Conservation (phyloP, 2,888 invertebrate genomes). For the Geotrupes spiniger region DNA sequence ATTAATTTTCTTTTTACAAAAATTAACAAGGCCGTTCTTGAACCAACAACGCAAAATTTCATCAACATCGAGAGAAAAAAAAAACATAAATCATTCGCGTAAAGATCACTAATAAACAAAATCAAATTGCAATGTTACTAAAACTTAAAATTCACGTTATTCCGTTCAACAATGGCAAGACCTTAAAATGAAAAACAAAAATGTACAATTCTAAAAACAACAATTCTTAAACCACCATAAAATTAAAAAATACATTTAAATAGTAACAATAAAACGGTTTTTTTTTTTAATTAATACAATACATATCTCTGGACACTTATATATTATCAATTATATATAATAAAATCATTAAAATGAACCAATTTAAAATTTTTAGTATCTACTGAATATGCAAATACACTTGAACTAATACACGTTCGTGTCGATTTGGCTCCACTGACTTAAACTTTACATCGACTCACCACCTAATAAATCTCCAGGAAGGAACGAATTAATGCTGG, state of each 20-base stretch:
- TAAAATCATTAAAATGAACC: constrained; percentile 20
- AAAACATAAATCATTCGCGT: constrained; percentile 26
- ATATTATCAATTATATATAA: constrained; percentile 10
- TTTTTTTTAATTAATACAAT: constrained; percentile 29
- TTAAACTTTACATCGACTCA: constrained; percentile 71
- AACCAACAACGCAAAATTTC: constrained; percentile 4
- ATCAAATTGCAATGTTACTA: neutral
- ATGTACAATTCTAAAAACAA: constrained; percentile 29
- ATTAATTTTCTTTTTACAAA: neutral
- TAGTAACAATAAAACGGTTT: constrained; percentile 30
- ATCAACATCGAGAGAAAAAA: constrained; percentile 16
- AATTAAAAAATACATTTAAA: constrained; percentile 28
- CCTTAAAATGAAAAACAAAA: constrained; percentile 21
- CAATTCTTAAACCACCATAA: constrained; percentile 27
- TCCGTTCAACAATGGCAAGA: neutral
- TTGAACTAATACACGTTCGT: constrained; percentile 3
- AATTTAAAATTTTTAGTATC: constrained; percentile 4
- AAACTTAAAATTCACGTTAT: neutral
- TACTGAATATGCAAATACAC: constrained; percentile 19
- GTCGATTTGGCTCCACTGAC: constrained; percentile 19
- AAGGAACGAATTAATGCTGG: constrained; percentile 82
- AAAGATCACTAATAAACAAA: constrained; percentile 19
- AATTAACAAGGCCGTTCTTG: constrained; percentile 1
- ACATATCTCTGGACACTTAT: constrained; percentile 18
- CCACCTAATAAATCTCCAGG: constrained; percentile 85